A percentile compares a stretch with the other conserved stretches of the same genome.
phyloP scores from a whole-genome alignment of 2,113 vertebrate species.

The Drymodes brunneopygia region DNA sequence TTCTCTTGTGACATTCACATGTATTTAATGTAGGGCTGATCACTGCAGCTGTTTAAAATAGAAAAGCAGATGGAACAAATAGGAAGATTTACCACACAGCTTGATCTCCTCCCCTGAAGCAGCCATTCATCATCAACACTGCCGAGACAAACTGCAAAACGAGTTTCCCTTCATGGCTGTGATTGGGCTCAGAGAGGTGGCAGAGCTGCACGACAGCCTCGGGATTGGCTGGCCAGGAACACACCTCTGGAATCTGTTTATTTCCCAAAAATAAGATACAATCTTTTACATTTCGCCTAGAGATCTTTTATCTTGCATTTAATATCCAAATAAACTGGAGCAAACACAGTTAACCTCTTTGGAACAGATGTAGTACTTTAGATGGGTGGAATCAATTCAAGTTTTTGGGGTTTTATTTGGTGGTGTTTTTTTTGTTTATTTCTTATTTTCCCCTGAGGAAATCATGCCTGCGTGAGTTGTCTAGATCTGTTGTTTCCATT shows the following conservation, averaged over 20 bases:
- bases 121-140: slow-evolving; percentile 67
- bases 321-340: slow-evolving; percentile 6
- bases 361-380: neutral
- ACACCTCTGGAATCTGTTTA: slow-evolving; percentile 86
- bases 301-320: slow-evolving; percentile 31
- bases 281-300: neutral
- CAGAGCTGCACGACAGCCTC: neutral
- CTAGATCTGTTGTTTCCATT: neutral
- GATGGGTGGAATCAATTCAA: neutral
- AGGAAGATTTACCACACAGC: slow-evolving; percentile 30
- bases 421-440: neutral
- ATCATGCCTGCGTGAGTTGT: neutral
- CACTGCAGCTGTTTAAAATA: slow-evolving; percentile 53
- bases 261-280: slow-evolving; percentile 49
- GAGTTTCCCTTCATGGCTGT: slow-evolving; percentile 62
- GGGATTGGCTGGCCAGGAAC: slow-evolving; percentile 74
- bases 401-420: neutral
- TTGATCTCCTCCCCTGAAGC: slow-evolving; percentile 40
- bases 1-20: slow-evolving; percentile 19
- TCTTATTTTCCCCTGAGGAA: neutral
- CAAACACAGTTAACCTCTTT: slow-evolving; percentile 6
- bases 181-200: neutral
- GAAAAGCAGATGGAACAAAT: slow-evolving; percentile 44
- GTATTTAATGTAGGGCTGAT: neutral
- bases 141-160: slow-evolving; percentile 71